Conservation (phyloP, 1,140 invertebrate species). For the Scaptomyza hsui region DNA sequence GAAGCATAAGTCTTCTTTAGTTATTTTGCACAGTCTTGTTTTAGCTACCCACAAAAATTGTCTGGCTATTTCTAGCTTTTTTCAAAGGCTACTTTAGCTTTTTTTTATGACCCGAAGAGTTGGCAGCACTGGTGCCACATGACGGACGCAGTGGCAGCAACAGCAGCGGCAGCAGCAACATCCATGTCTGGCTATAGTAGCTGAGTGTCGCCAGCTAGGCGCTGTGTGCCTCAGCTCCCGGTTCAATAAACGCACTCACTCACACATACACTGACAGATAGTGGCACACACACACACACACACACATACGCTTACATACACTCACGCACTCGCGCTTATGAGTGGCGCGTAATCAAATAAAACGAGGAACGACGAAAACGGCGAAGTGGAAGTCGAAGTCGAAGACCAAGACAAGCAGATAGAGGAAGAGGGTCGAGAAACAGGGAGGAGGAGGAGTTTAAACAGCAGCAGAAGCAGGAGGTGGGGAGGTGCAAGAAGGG, state of each 20-base stretch:
- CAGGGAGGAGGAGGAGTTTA: neutral
- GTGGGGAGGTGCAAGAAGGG: neutral
- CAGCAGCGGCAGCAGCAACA: slow-evolving; percentile 6
- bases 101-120: too few relatives aligned
- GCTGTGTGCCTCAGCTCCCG: slow-evolving; percentile 25
- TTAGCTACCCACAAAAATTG: too few relatives aligned
- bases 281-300: slow-evolving; percentile 14
- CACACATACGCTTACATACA: slow-evolving; percentile 32
- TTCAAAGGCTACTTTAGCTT: too few relatives aligned
- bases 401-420: slow-evolving; percentile 41
- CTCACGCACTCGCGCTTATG: slow-evolving; percentile 47
- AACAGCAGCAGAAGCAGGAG: neutral
- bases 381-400: slow-evolving; percentile 24
- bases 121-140: too few relatives aligned
- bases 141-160: slow-evolving; percentile 28
- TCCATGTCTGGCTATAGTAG: slow-evolving; percentile 22
- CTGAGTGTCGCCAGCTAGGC: slow-evolving; percentile 38
- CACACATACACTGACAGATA: neutral
- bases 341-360: slow-evolving; percentile 43
- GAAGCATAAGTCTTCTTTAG: too few relatives aligned
- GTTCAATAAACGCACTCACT: slow-evolving; percentile 35
- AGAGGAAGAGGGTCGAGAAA: neutral
- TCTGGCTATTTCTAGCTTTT: too few relatives aligned
- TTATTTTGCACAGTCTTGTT: too few relatives aligned
- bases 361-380: slow-evolving; percentile 18